Evolutionary conservation across 2,797 vertebrate genomes (phyloP).

Genomic region (Manis pentadactyla): DNA sequence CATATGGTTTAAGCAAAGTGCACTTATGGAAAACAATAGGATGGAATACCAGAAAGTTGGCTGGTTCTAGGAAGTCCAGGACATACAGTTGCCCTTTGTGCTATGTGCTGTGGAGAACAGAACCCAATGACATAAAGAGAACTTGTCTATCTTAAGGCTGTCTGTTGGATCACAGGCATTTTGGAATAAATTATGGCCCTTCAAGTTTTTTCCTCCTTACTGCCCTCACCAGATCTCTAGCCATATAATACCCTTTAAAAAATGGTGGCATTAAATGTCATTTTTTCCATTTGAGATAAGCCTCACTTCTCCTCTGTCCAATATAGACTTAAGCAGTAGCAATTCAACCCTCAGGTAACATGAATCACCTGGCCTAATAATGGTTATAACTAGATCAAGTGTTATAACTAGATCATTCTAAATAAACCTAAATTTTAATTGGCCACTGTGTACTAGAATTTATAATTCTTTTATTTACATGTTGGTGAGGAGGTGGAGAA

Average conservation of each 20-base stretch:
- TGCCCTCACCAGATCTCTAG: background rate
- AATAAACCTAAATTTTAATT: background rate
- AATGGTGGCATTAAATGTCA: background rate
- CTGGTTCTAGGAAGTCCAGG: background rate
- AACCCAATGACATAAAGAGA: background rate
- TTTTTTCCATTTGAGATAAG: background rate
- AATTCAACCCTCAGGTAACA: background rate
- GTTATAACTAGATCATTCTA: background rate
- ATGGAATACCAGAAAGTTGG: background rate
- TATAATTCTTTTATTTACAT: background rate
- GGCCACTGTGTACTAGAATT: background rate
- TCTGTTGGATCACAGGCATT: background rate
- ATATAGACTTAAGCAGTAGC: background rate
- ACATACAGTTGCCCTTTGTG: background rate
- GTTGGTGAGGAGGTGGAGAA: too few species aligned
- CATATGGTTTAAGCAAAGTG: background rate
- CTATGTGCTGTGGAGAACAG: background rate
- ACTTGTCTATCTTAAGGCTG: background rate
- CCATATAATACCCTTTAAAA: background rate
- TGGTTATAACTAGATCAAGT: background rate
- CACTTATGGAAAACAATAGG: background rate
- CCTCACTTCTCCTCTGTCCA: background rate
- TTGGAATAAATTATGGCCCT: background rate
- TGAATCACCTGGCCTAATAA: background rate
- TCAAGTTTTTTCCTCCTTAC: background rate